phyloP scores from a whole-genome alignment of 2,113 vertebrate species.

The Odocoileus virginianus region DNA sequence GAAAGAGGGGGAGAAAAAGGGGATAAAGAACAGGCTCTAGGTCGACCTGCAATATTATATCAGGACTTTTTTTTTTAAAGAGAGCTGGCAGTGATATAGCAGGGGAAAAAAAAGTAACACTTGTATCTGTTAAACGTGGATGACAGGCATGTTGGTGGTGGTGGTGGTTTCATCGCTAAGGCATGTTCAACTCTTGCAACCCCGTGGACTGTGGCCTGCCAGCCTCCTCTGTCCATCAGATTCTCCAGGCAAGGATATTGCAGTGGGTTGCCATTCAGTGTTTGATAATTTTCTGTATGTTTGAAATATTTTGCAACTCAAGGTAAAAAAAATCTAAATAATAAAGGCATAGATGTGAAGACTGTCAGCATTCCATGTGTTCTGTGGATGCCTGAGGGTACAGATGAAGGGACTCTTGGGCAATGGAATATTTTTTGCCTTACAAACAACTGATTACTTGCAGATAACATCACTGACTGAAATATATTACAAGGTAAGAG shows the following conservation, averaged over 20 bases:
- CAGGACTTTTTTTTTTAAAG: neutral
- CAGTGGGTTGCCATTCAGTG: neutral
- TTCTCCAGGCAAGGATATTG: neutral
- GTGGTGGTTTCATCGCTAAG: neutral
- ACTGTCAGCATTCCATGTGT: neutral
- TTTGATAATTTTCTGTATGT: neutral
- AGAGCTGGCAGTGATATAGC: neutral
- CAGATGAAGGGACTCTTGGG: neutral
- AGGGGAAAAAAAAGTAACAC: neutral
- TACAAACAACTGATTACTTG: neutral
- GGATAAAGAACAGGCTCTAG: neutral
- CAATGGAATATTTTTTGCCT: neutral
- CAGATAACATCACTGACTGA: neutral
- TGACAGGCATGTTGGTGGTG: neutral
- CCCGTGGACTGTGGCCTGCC: neutral
- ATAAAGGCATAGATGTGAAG: neutral
- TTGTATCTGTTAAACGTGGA: neutral
- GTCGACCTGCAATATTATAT: fast-evolving
- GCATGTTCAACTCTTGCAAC: neutral
- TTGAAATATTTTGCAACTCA: neutral
- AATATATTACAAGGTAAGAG: neutral
- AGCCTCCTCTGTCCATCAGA: neutral
- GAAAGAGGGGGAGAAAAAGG: neutral
- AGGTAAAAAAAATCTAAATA: neutral
- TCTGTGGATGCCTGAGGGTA: neutral